Conservation (phyloP, 2,888 invertebrate species). For the Andrena praecox region DNA sequence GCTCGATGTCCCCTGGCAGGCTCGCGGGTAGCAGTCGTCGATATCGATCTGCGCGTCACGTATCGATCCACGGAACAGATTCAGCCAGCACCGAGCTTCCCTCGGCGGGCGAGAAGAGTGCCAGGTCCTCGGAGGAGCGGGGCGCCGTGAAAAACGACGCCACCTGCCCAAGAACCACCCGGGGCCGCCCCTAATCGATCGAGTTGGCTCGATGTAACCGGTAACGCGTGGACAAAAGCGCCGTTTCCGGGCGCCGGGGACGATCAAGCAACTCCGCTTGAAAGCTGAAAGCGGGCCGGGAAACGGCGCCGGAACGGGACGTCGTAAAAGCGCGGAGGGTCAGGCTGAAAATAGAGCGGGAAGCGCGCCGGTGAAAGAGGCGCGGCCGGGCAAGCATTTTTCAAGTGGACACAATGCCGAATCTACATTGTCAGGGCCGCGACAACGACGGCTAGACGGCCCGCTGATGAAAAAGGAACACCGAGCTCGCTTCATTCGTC, state of each 20-base stretch:
- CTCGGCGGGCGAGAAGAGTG: conserved; percentile 27
- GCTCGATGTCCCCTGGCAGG: too few species aligned
- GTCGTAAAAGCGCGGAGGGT: conserved; percentile 16
- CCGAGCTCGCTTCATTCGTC: conserved; percentile 72
- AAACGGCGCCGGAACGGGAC: conserved; percentile 36
- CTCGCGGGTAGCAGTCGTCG: too few species aligned
- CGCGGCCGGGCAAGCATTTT: conserved; percentile 61
- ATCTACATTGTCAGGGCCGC: conserved; percentile 73
- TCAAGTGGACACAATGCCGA: conserved; percentile 73
- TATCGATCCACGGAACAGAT: conserved; percentile 43
- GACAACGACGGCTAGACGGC: conserved; percentile 37
- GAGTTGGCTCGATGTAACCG: conserved; percentile 67
- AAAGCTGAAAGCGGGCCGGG: conserved; percentile 29
- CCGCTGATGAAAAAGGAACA: conserved; percentile 60
- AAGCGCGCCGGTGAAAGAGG: conserved; percentile 57
- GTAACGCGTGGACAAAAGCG: conserved; percentile 72
- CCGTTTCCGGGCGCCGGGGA: conserved; percentile 62
- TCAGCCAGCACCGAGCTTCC: conserved; percentile 1
- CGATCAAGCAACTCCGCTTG: conserved; percentile 45
- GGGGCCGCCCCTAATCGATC: conserved; percentile 69
- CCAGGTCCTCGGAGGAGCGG: conserved; percentile 52
- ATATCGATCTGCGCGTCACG: conserved; percentile 32
- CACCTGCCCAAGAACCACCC: conserved; percentile 64
- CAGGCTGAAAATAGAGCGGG: conserved; percentile 61
- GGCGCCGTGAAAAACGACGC: conserved; percentile 72